phyloP scores from a whole-genome alignment of 1,140 invertebrate species.

The Eueides isabella region DNA sequence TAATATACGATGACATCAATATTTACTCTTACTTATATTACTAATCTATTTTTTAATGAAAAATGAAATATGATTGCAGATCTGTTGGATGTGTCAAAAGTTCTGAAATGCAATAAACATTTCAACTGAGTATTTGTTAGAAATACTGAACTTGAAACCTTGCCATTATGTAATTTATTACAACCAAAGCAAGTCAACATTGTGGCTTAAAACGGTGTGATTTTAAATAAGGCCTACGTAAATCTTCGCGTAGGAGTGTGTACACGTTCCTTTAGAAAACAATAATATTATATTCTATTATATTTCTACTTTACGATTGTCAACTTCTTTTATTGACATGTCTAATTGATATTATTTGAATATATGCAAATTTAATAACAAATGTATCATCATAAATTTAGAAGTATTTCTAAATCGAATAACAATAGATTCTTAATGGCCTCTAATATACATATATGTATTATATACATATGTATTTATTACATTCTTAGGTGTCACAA shows the following conservation, averaged over 20 bases:
- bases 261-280: conserved; percentile 36
- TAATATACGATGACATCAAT: too few relatives aligned
- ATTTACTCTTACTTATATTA: too few relatives aligned
- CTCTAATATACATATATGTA: background rate
- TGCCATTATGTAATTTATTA: conserved; percentile 36
- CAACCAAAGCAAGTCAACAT: conserved; percentile 30
- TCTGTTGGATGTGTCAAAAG: too few relatives aligned
- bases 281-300: conserved; percentile 33
- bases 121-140: conserved; percentile 10
- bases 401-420: conserved; percentile 12
- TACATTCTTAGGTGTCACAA: background rate
- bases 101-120: conserved; percentile 24
- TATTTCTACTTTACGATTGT: conserved; percentile 28
- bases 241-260: conserved; percentile 40
- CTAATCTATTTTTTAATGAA: too few relatives aligned
- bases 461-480: background rate
- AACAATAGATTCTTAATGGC: conserved; percentile 12
- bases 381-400: conserved; percentile 21
- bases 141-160: conserved; percentile 32
- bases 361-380: conserved; percentile 24
- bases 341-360: conserved; percentile 24
- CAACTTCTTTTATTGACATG: conserved; percentile 17
- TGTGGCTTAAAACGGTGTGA: conserved; percentile 36
- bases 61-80: too few relatives aligned
- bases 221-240: conserved; percentile 38